Evolutionary conservation across 2,113 vertebrate species (phyloP), one percentile per base, ranked within the genome.

Genomic region (Mobula birostris): DNA sequence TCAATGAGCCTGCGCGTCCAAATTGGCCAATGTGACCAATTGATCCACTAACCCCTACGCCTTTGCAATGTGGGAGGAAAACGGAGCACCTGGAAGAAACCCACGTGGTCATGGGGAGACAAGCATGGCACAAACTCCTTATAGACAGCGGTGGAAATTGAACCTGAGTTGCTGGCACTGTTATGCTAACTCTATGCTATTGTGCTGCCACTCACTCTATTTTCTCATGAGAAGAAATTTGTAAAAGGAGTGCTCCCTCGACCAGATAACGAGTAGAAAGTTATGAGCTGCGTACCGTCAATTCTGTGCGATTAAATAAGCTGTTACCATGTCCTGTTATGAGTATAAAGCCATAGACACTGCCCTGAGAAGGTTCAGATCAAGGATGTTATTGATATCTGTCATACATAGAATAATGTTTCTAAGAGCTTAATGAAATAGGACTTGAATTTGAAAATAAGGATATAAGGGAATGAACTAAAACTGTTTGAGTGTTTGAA

Each of bases 361-460:
- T 27, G 58, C 27, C 56, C 58, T 1, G 15, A 63, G n/a, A 56
- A n/a, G 68, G 27, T 32, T 88, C 58, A 61, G 58, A 17, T 88
- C 27, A 63, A 56, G 58, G 83, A 88, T 88, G 61, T 88, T 88
- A 88, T 63, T 88, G 83, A 88, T 88, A 58, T 61, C 12, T 63
- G 24, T 63, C 83, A 2, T 15, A 14, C 58, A n/a, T 88, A 56
- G 83, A 17, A n/a, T n/a, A 88, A n/a, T 61, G 14, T 14, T 1
- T 63, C 58, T 27, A 88, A 21, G 5, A 88, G 29, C 68, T 63
- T n/a, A 15, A 5, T 63, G 27, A 63, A n/a, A 61, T 27, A 63
- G 58, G 29, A 63, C 6, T n/a, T 88, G 58, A 48, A 61, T 85
- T 48, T 83, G 40, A 56, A 83, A 85, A 85, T 56, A 85, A 61